Evolutionary conservation across 35 echinoderm and acorn worm genomes (phyloP).

Genomic region (Hemicentrotus pulcherrimus): DNA sequence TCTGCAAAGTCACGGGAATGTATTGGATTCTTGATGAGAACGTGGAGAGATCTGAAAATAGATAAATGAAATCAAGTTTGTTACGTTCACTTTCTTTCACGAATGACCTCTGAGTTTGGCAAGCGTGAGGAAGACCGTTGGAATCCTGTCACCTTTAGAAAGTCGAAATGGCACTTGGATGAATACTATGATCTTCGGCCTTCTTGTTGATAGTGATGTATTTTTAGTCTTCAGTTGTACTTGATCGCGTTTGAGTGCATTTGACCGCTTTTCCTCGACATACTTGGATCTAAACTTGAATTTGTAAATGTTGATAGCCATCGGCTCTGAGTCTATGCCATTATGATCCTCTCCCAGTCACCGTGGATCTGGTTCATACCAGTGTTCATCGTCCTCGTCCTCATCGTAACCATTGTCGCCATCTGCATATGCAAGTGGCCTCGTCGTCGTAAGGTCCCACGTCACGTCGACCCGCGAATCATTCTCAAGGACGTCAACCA

Average conservation of each 20-base stretch:
- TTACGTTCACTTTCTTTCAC: too few species aligned
- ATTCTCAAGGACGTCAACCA: constrained; percentile 52
- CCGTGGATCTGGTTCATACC: constrained; percentile 68
- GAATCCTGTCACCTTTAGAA: too few species aligned
- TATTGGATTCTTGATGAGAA: too few species aligned
- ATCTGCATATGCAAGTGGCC: constrained; percentile 62
- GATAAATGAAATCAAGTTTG: too few species aligned
- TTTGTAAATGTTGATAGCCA: background rate
- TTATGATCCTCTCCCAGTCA: background rate
- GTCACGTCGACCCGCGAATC: constrained; percentile 48
- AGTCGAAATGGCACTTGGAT: too few species aligned
- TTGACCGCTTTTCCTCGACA: background rate
- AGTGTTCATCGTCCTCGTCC: constrained; percentile 53
- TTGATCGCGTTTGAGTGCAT: background rate
- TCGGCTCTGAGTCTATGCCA: background rate
- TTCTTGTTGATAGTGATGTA: too few species aligned
- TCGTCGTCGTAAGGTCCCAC: constrained; percentile 23
- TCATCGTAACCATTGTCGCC: constrained; percentile 39
- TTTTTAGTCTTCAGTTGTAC: background rate
- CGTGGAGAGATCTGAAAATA: too few species aligned
- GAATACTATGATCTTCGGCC: too few species aligned
- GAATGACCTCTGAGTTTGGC: too few species aligned
- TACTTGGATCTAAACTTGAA: too few species aligned
- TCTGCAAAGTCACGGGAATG: too few species aligned
- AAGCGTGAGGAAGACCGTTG: too few species aligned